Evolutionary conservation across 2,113 vertebrate species (phyloP), one percentile per base, ranked within the genome.

Genomic region (Ceyx margarethae): DNA sequence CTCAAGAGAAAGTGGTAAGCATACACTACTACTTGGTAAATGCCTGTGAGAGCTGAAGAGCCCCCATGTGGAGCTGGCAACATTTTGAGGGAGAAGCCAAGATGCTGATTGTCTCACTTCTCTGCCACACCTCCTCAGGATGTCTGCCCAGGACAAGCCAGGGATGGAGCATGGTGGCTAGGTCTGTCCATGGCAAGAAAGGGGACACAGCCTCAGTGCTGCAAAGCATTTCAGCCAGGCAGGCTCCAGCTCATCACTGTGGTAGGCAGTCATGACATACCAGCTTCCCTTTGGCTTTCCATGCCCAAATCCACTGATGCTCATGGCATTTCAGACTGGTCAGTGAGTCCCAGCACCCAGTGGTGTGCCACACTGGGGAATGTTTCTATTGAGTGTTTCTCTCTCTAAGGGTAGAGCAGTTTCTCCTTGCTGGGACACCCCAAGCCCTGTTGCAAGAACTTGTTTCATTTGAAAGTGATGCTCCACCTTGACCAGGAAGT

Each of bases 131-230:
- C 22, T 83, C 40, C 57, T 75, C 28, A 25, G 67, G 33, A 50
- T 0, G 1, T 29, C 37, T 69, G 50, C 33, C 73, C 1, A 1
- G 0, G 1, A 50, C 5, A 12, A 58, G 67, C 16, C 1, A 0
- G 26, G 33, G 45, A 69, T 31, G 46, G 53, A 87, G 20, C 2
- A 0, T 28, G 21, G 11, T 79, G 62, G 31, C 68, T 26, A 23
- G 45, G 7, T 48, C 67, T 82, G 60, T 33, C n/a, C 29, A 8
- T 10, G 11, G 20, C 15, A 21, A 58, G 50, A 21, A 71, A 48
- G 29, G 29, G 45, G 57, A 54, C 16, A 43, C 28, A 40, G 25
- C 18, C 35, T 64, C 80, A 80, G 50, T 1, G 1, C 50, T 58
- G 20, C 74, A 58, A 53, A 88, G n/a, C 23, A 3, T 35, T 31